Percentiles rank a stretch among this genome's conserved stretches.
phyloP scores from a whole-genome alignment of 2,888 invertebrate genomes.

The Syrista parreyssii region DNA sequence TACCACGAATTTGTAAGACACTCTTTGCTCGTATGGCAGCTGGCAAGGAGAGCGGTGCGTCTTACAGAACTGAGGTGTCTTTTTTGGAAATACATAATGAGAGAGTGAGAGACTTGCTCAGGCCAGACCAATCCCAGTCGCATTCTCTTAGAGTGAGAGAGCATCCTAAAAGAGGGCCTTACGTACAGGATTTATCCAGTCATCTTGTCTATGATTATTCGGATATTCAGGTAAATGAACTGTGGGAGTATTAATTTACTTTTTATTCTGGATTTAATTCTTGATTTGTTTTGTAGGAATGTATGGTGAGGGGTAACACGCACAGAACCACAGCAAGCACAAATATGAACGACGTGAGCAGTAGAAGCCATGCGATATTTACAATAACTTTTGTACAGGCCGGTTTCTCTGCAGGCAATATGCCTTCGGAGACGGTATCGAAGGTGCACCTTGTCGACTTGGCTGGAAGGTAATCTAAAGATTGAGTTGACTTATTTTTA shows the following conservation, averaged over 20 bases:
- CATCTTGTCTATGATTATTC: slow-evolving; percentile 88
- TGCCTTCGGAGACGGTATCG: slow-evolving; percentile 90
- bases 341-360: slow-evolving; percentile 93
- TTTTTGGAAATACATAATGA: slow-evolving; percentile 90
- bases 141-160: slow-evolving; percentile 83
- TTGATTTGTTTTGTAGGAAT: slow-evolving; percentile 69
- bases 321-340: slow-evolving; percentile 89
- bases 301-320: slow-evolving; percentile 83
- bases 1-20: slow-evolving; percentile 87
- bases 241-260: neutral
- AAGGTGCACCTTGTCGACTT: slow-evolving; percentile 91
- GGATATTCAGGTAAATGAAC: slow-evolving; percentile 79
- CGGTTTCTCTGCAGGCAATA: slow-evolving; percentile 79
- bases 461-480: slow-evolving; percentile 78
- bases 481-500: neutral
- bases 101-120: slow-evolving; percentile 79
- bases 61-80: slow-evolving; percentile 87
- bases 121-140: slow-evolving; percentile 70
- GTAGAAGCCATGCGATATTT: slow-evolving; percentile 91
- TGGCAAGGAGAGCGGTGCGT: slow-evolving; percentile 83
- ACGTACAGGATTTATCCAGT: slow-evolving; percentile 87
- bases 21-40: slow-evolving; percentile 85
- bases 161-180: slow-evolving; percentile 83
- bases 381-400: slow-evolving; percentile 92
- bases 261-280: neutral